Base-by-base conservation (phyloP, 2,888 invertebrate genomes). In the Andrena dorsata region DNA sequence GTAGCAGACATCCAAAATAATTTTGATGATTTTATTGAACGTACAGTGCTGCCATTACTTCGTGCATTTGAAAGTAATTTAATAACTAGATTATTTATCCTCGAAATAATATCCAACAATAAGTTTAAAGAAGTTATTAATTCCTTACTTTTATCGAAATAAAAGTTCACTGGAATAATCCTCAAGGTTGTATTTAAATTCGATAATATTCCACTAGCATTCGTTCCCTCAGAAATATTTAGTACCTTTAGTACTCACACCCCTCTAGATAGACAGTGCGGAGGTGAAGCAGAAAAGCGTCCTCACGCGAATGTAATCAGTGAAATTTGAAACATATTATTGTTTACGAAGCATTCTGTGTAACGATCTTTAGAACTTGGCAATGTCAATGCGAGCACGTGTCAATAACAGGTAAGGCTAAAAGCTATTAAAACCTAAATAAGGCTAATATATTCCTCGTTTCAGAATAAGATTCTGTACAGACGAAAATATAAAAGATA, bases 341-440 rank as follows among this genome's bases (percentile, higher is more conserved):
- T 35, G 53, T 56, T 69, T 69, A 41, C 6, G 26, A 69, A 58
- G 20, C 28, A 10, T 28, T 28, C 13, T 13, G 6, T 10, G 1
- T 58, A 41, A 13, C 26, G 28, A 28, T 58, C 13, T 26, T 1
- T 6, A 23, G 41, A 60, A 16, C 28, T 49, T 60, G 28, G 3
- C 30, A 70, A 49, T 60, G 70, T 70, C 47, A 47, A 41, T 13
- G 20, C 4, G 60, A 30, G 13, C 47, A 30, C 47, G 8, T 70
- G 47, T 47, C 23, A n/a, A 13, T 10, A n/a, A 60, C 13, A 30
- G 60, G 60, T 47, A n/a, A n/a, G n/a, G n/a, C n/a, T n/a, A n/a
- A n/a, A n/a, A n/a, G n/a, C n/a, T n/a, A n/a, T n/a, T n/a, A n/a
- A n/a, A n/a, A 70, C 8, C 5, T 8, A 30, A 35, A 69, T n/a